Conservation (phyloP, 2,888 invertebrate genomes). For the Malthinus seriepunctatus region DNA sequence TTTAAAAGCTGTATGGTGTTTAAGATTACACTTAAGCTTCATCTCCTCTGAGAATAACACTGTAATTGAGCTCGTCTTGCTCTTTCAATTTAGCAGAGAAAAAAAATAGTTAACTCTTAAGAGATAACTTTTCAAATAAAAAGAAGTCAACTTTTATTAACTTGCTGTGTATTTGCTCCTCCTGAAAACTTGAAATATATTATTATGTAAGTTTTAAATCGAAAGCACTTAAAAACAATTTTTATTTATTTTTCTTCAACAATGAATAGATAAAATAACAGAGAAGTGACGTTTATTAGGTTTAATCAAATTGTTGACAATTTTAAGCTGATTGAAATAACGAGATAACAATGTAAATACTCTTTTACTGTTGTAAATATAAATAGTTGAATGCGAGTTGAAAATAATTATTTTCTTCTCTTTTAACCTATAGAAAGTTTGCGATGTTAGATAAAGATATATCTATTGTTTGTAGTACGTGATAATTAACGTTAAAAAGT, state of each 20-base stretch:
- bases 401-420: background rate
- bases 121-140: too few species aligned
- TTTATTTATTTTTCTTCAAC: background rate
- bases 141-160: too few species aligned
- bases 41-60: too few species aligned
- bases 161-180: too few species aligned
- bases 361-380: constrained; percentile 14
- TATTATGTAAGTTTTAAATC: too few species aligned
- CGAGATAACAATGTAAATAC: constrained; percentile 12
- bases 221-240: too few species aligned
- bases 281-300: constrained; percentile 15
- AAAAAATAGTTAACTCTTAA: too few species aligned
- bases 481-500: constrained; percentile 2
- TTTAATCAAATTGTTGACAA: constrained; percentile 18
- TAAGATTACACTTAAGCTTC: too few species aligned
- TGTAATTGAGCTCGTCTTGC: too few species aligned
- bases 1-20: too few species aligned
- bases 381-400: background rate
- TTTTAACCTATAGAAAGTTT: background rate
- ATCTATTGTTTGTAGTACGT: constrained; percentile 1
- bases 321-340: constrained; percentile 22
- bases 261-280: constrained; percentile 14
- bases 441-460: constrained; percentile 1
- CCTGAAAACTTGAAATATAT: too few species aligned
- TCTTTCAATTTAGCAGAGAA: too few species aligned